Conservation (phyloP, 92 coral and sea anemone genomes). For the Palythoa heliodiscus region DNA sequence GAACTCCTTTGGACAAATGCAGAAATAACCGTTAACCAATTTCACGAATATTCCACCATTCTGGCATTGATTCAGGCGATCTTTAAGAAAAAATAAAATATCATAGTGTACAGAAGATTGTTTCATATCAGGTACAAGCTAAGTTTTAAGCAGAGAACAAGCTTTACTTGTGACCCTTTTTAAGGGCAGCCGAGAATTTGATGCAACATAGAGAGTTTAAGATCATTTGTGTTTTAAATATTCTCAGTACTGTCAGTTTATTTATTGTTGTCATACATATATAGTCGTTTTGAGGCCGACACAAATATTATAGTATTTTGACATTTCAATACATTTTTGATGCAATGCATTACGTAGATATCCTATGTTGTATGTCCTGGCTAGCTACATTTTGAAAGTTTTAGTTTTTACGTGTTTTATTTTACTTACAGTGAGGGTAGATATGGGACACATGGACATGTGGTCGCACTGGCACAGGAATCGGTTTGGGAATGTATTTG, state of each 20-base stretch:
- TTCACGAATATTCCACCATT: constrained; percentile 88
- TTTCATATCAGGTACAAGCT: not conserved
- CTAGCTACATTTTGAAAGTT: not conserved
- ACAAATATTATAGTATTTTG: no score
- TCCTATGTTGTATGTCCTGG: not conserved
- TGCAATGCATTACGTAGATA: not conserved
- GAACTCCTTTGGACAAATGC: constrained; percentile 88
- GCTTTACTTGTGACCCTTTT: no score
- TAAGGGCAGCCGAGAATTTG: not conserved
- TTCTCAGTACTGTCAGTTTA: no score
- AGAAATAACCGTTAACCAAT: constrained; percentile 82
- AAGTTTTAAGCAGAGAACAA: no score
- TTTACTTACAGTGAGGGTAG: constrained; percentile 85
- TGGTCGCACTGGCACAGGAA: constrained; percentile 73
- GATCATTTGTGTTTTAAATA: no score
- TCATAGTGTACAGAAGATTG: not conserved
- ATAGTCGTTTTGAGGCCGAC: no score
- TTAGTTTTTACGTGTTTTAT: not conserved
- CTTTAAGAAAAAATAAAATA: constrained; percentile 42
- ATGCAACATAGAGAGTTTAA: no score
- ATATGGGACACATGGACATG: constrained; percentile 79
- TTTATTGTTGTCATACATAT: no score
- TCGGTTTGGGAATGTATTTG: constrained; percentile 80
- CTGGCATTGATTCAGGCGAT: constrained; percentile 88
- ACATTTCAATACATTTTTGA: not conserved